A percentile compares a stretch with the other conserved stretches of the same genome.
Conservation (phyloP, 2,113 vertebrate species). For the Psephotus haematonotus region DNA sequence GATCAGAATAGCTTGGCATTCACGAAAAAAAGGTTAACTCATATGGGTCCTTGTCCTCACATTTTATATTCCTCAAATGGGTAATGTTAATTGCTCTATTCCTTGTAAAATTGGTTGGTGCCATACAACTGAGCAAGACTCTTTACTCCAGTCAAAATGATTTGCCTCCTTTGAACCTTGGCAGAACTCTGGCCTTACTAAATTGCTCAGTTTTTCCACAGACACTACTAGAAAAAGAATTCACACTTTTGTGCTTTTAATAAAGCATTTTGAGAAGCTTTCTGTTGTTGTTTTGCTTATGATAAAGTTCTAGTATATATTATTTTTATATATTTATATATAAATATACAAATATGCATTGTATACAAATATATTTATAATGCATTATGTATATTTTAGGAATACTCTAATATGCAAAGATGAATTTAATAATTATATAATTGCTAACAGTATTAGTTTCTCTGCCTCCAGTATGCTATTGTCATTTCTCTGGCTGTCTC, state of each 20-base stretch:
- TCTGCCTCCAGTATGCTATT: not conserved
- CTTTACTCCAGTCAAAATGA: not conserved
- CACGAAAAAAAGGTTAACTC: not conserved
- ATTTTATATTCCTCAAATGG: slow-evolving; percentile 6
- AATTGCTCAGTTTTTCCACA: slow-evolving; percentile 8
- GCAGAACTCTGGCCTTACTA: not conserved
- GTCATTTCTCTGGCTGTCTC: slow-evolving; percentile 27
- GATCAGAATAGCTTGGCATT: not conserved
- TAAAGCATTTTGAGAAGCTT: not conserved
- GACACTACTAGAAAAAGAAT: not conserved
- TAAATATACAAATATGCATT: not conserved
- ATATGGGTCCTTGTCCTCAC: not conserved
- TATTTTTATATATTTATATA: not conserved
- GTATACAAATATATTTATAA: not conserved
- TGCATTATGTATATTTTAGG: not conserved
- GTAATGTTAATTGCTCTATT: slow-evolving; percentile 25
- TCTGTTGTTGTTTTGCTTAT: not conserved
- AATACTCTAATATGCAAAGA: not conserved
- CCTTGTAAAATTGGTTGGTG: slow-evolving; percentile 1
- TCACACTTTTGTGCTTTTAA: not conserved
- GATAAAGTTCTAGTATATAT: not conserved
- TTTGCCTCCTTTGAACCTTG: slow-evolving; percentile 27
- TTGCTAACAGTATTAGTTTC: not conserved
- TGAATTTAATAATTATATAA: not conserved
- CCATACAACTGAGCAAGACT: not conserved